Base-by-base conservation (phyloP, 2,797 vertebrate genomes). In the Tenualosa thibaudeaui region DNA sequence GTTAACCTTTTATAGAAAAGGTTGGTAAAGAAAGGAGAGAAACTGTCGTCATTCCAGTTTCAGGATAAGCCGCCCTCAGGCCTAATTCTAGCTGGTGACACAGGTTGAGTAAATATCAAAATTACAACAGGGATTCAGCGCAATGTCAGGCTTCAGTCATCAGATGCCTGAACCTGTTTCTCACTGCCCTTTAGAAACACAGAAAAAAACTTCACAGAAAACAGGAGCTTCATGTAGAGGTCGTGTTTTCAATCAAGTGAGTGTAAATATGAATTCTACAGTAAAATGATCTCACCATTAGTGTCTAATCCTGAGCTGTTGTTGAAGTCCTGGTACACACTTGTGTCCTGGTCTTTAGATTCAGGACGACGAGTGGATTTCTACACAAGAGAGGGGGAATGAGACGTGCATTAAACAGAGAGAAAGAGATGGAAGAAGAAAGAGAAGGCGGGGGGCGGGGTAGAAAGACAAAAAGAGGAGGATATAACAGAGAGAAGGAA, bases 291-390 rank as follows among this genome's bases (percentile, higher is more conserved):
- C 71, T 92, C 31, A 96, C 95, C 94, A 50, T 31, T 92, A 81
- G 92, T 90, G 0, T 95, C 90, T 82, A 94, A 86, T n/a, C 86
- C 93, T 68, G 91, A 84, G 81, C 95, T 95, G 93, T 97, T 97
- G 87, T 88, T 94, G 17, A 97, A 97, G 92, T 96, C 95, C 90
- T 98, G 97, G 87, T 99, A 99, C 93, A 99, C 95, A 53, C 96
- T 97, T 84, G 96, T 92, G 58, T 95, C 95, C 3, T 91, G 54
- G 51, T 78, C 71, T 19, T 95, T 95, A 6, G 95, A 91, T 68
- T 99, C 98, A 0, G 96, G 96, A 84, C 90, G 97, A 40, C 97
- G 96, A 60, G 93, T 91, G 13, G 97, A 96, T 86, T 95, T 97
- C 96, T 99, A 93, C 88, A 92, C 31, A 17, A 81, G 31, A 51